These are phyloP conservation scores for Hirudinaria manillensis DNA, from an alignment of 2,888 invertebrate species.

Conservation along the genomic window DNA sequence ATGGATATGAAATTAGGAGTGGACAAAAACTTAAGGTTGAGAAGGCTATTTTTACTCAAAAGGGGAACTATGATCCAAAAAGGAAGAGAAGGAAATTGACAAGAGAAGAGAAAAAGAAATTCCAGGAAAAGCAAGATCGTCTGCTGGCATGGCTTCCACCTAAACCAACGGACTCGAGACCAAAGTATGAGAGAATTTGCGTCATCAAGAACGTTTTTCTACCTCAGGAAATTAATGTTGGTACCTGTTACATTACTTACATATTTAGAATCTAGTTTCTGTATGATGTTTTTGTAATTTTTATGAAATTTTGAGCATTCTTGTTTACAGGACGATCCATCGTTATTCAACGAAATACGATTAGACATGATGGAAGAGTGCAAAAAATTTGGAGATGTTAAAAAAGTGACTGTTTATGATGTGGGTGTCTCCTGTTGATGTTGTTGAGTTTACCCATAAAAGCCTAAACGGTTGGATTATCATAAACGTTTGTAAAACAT, in stretches of 20 bases:
- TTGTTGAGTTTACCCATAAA: too few relatives aligned
- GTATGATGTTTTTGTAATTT: background rate
- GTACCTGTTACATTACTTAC: background rate
- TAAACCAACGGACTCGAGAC: conserved; percentile 73
- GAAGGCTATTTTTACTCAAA: conserved; percentile 85
- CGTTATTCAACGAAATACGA: conserved; percentile 80
- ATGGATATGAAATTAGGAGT: conserved; percentile 70
- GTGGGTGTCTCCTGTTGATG: conserved; percentile 58
- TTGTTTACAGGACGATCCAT: conserved; percentile 65
- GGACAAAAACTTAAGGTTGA: conserved; percentile 80
- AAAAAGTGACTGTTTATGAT: conserved; percentile 84
- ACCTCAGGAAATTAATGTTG: conserved; percentile 73
- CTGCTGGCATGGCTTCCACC: conserved; percentile 95
- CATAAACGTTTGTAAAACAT: background rate
- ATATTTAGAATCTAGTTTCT: too few relatives aligned
- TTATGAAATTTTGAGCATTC: background rate
- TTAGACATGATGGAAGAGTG: conserved; percentile 84
- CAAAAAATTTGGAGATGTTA: conserved; percentile 80
- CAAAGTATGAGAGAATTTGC: conserved; percentile 81
- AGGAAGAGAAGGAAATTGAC: conserved; percentile 76
- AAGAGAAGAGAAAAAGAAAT: conserved; percentile 71
- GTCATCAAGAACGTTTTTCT: conserved; percentile 89
- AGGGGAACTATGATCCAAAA: conserved; percentile 75
- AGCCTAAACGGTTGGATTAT: too few relatives aligned
- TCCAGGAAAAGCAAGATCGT: conserved; percentile 82